A percentile compares a stretch with the other conserved stretches of the same genome.
phyloP scores from a whole-genome alignment of 2,888 invertebrate genomes.

The Agrochola litura region DNA sequence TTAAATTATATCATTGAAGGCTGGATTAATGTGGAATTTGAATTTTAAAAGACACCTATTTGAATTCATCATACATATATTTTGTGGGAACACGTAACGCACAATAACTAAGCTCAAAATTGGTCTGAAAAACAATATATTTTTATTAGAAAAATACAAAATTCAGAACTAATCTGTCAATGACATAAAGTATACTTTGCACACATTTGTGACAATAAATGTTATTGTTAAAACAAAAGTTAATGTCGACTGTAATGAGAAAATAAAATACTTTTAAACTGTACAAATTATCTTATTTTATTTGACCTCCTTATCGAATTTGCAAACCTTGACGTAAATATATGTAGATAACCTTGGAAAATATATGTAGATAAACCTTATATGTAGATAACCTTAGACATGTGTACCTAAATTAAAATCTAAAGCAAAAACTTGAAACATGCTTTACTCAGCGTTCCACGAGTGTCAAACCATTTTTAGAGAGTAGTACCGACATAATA shows the following conservation, averaged over 20 bases:
- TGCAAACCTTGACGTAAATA: neutral
- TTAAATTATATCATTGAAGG: constrained; percentile 48
- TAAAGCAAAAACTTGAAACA: neutral
- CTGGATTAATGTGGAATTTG: constrained; percentile 28
- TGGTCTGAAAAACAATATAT: constrained; percentile 18
- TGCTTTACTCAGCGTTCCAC: neutral
- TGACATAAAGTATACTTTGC: constrained; percentile 26
- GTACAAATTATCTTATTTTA: constrained; percentile 36
- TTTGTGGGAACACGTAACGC: constrained; percentile 13
- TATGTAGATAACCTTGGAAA: neutral
- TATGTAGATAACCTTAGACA: neutral
- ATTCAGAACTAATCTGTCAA: constrained; percentile 30
- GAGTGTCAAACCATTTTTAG: neutral
- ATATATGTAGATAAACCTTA: too few species aligned
- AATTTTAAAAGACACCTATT: constrained; percentile 47
- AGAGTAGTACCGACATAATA: neutral
- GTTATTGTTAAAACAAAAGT: constrained; percentile 68
- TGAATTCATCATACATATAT: neutral
- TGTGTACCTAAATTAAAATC: neutral
- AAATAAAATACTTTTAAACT: constrained; percentile 80
- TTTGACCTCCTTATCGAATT: constrained; percentile 16
- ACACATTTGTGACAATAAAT: constrained; percentile 56
- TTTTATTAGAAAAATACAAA: constrained; percentile 11
- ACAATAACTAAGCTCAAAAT: constrained; percentile 36
- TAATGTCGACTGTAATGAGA: constrained; percentile 81